Conservation (phyloP, 2,113 vertebrate species). For the Hyperoodon ampullatus region DNA sequence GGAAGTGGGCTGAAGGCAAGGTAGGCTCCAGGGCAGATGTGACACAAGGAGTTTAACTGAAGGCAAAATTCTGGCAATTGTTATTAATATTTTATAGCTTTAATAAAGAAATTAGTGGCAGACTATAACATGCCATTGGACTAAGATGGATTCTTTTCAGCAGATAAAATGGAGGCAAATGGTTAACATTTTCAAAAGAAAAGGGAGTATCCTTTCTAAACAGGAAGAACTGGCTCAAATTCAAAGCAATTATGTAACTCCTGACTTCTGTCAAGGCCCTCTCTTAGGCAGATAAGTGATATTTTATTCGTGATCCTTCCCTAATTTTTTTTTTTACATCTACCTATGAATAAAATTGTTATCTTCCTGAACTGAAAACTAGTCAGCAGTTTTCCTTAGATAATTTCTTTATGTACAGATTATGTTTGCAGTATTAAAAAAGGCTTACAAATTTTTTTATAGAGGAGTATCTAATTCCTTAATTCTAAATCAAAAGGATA, state of each 20-base stretch:
- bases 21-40: background rate
- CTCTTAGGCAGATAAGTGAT: constrained; percentile 13
- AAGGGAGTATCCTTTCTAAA: constrained; percentile 26
- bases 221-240: constrained; percentile 54
- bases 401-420: background rate
- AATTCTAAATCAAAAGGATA: background rate
- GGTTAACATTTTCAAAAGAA: constrained; percentile 42
- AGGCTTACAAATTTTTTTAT: background rate
- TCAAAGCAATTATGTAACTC: constrained; percentile 41
- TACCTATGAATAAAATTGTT: background rate
- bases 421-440: background rate
- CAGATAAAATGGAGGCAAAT: background rate
- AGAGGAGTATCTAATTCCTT: background rate
- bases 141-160: background rate
- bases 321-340: background rate
- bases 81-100: background rate
- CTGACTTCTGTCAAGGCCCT: background rate
- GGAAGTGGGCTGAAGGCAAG: background rate
- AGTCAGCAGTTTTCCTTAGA: background rate
- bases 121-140: background rate
- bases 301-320: background rate
- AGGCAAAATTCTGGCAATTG: background rate
- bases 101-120: background rate
- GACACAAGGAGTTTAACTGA: background rate
- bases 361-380: background rate